A percentile compares a stretch with the other conserved stretches of the same genome.
Evolutionary conservation across 2,797 vertebrate species (phyloP).

Genomic region (Characodon lateralis): DNA sequence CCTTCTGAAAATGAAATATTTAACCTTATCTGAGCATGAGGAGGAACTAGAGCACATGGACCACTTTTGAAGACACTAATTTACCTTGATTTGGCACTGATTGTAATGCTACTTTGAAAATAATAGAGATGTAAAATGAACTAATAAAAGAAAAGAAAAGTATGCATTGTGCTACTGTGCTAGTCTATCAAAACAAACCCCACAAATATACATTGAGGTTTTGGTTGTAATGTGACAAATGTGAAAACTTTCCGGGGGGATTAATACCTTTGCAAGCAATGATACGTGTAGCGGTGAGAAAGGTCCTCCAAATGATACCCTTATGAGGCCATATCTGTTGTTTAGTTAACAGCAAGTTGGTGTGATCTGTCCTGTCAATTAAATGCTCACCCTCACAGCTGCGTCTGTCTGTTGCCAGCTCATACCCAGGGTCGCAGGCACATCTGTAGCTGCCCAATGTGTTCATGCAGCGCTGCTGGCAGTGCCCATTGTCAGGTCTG

Average conservation of each 20-base stretch:
- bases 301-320: not conserved
- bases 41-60: too few relatives aligned
- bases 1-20: too few relatives aligned
- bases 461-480: slow-evolving; percentile 95
- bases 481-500: slow-evolving; percentile 87
- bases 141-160: not conserved
- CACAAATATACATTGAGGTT: not conserved
- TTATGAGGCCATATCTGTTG: not conserved
- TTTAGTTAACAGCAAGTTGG: not conserved
- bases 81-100: not conserved
- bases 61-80: not conserved
- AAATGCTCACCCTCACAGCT: slow-evolving; percentile 90
- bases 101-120: not conserved
- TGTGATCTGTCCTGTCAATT: not conserved
- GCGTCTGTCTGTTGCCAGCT: slow-evolving; percentile 90
- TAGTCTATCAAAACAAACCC: not conserved
- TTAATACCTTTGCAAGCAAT: not conserved
- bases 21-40: too few relatives aligned
- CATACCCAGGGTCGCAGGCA: slow-evolving; percentile 93
- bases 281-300: not conserved
- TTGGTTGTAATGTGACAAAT: not conserved
- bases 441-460: slow-evolving; percentile 96
- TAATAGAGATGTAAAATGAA: not conserved
- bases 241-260: not conserved
- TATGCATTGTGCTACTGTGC: not conserved